phyloP scores from a whole-genome alignment of 2,113 vertebrate species.

The Urocitellus parryii region DNA sequence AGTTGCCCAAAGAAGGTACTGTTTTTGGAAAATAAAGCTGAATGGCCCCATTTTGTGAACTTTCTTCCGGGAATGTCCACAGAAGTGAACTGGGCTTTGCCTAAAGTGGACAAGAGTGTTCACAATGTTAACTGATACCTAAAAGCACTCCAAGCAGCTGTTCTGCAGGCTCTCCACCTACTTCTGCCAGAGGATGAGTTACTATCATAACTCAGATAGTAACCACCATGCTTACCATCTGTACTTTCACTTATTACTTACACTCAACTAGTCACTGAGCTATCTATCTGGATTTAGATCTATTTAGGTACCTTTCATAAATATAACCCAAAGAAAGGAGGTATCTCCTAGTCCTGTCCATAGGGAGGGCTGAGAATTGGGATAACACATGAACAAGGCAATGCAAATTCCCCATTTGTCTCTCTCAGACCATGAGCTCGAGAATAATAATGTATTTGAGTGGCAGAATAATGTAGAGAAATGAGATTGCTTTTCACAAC shows the following conservation, averaged over 20 bases:
- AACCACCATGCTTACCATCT: neutral
- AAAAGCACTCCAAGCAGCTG: neutral
- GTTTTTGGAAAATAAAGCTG: neutral
- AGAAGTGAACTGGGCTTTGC: neutral
- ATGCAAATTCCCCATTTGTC: neutral
- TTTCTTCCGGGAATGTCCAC: neutral
- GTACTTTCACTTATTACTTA: neutral
- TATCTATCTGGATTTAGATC: neutral
- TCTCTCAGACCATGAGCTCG: neutral
- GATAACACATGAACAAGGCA: neutral
- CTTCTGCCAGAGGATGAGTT: neutral
- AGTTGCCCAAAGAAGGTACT: neutral
- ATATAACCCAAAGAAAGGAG: neutral
- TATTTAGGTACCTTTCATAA: neutral
- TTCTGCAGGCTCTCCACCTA: neutral
- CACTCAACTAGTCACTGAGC: neutral
- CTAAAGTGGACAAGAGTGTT: neutral
- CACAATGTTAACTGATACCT: neutral
- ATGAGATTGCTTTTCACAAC: neutral
- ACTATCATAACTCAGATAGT: too few species aligned
- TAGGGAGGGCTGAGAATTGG: neutral
- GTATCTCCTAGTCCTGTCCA: neutral
- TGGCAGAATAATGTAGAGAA: neutral
- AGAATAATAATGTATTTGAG: neutral
- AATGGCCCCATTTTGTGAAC: neutral